phyloP scores from a whole-genome alignment of 2,797 vertebrate genomes.

The Tauraco hartlaubi region DNA sequence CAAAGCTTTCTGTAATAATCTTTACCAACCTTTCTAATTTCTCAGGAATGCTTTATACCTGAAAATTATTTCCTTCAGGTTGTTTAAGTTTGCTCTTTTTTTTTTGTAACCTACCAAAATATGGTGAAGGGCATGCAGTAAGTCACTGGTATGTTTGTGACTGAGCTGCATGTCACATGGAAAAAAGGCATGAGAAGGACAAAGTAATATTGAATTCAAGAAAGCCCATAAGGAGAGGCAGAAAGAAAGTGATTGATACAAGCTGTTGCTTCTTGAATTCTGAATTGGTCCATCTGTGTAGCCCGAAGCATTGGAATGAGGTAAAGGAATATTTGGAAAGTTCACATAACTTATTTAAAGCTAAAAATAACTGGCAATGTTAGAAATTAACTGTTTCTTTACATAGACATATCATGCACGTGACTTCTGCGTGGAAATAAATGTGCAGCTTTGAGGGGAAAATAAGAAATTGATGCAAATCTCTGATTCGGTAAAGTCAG shows the following conservation, averaged over 20 bases:
- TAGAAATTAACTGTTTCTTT: conserved; percentile 57
- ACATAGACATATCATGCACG: not conserved
- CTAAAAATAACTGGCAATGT: conserved; percentile 41
- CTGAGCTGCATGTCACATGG: not conserved
- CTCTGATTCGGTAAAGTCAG: not conserved
- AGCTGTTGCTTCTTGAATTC: conserved; percentile 62
- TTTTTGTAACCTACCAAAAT: not conserved
- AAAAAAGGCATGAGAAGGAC: not conserved
- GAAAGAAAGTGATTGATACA: conserved; percentile 37
- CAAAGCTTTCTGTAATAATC: not conserved
- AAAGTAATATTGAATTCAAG: conserved; percentile 10
- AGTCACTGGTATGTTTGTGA: not conserved
- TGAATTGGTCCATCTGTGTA: conserved; percentile 64
- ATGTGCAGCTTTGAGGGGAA: not conserved
- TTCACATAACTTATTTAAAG: conserved; percentile 55
- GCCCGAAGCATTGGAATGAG: conserved; percentile 40
- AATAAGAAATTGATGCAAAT: conserved; percentile 27
- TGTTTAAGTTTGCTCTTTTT: not conserved
- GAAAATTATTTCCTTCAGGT: not conserved
- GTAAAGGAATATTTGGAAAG: conserved; percentile 62
- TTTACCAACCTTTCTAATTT: not conserved
- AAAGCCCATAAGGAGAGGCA: conserved; percentile 8
- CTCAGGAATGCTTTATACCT: not conserved
- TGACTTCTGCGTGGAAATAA: not conserved
- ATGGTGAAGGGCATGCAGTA: not conserved